These are phyloP conservation scores for Parascotia fuliginaria DNA, from an alignment of 2,888 invertebrate genomes.

Conservation along the genomic window DNA sequence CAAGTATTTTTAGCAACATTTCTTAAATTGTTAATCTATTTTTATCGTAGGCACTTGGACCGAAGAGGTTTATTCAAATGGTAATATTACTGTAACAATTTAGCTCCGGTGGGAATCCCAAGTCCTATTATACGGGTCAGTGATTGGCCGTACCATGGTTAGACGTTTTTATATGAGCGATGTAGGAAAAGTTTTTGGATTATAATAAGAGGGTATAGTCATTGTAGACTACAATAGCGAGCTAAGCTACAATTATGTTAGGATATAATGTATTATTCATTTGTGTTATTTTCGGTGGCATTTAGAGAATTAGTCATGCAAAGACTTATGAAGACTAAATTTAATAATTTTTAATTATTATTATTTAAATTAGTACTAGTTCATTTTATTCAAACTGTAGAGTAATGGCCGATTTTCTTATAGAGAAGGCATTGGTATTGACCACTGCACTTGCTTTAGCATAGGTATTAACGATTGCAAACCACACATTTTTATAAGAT, in stretches of 20 bases:
- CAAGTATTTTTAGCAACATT: constrained; percentile 10
- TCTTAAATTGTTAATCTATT: constrained; percentile 5
- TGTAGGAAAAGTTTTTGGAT: constrained; percentile 15
- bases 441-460: too few relatives aligned
- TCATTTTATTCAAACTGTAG: too few relatives aligned
- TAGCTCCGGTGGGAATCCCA: constrained; percentile 23
- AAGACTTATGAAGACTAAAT: too few relatives aligned
- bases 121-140: constrained; percentile 35
- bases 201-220: constrained; percentile 6
- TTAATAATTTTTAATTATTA: too few relatives aligned
- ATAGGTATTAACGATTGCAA: too few relatives aligned
- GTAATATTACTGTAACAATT: constrained; percentile 19
- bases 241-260: neutral
- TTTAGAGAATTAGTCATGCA: too few relatives aligned
- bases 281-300: too few relatives aligned
- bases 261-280: neutral
- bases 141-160: constrained; percentile 15
- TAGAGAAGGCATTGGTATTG: too few relatives aligned
- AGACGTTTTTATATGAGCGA: constrained; percentile 21
- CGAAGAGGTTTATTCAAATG: constrained; percentile 21
- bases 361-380: too few relatives aligned
- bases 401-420: too few relatives aligned
- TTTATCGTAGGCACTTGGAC: constrained; percentile 7
- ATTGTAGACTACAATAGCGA: constrained; percentile 1
- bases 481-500: too few relatives aligned